Percentiles rank a stretch among this genome's conserved stretches.
These are phyloP conservation scores for Argya squamiceps DNA, from an alignment of 2,797 vertebrate genomes.

Conservation along the genomic window DNA sequence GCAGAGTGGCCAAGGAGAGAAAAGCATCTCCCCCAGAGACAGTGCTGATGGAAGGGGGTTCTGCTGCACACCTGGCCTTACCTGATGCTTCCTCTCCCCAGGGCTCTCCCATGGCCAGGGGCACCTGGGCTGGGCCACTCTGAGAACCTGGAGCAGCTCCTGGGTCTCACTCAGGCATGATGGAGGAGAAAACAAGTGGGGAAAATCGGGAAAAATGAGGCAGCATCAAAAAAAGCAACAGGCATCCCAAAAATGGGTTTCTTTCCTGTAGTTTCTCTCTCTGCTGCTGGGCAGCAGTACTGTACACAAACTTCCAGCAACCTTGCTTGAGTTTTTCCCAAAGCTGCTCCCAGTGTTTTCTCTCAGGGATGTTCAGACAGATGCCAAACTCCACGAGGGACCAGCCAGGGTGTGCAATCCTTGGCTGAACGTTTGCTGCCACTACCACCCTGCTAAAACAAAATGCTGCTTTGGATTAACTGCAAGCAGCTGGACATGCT, in stretches of 20 bases:
- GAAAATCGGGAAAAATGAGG: background rate
- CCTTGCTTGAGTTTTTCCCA: background rate
- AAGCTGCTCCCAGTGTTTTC: background rate
- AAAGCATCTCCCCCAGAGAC: fast-evolving
- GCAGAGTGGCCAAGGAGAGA: background rate
- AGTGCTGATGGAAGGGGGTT: fast-evolving
- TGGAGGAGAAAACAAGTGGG: background rate
- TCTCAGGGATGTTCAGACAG: fast-evolving
- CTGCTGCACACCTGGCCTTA: fast-evolving
- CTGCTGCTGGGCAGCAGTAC: background rate
- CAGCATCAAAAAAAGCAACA: background rate
- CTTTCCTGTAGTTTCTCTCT: background rate
- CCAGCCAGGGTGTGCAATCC: fast-evolving
- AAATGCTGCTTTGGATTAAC: background rate
- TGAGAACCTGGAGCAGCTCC: background rate
- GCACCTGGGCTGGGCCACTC: fast-evolving
- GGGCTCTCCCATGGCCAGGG: background rate
- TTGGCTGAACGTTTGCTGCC: background rate
- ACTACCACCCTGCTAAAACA: no score
- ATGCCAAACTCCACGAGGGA: background rate
- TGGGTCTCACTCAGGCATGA: fast-evolving
- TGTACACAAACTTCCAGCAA: background rate
- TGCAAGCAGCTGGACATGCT: background rate
- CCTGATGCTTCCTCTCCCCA: background rate
- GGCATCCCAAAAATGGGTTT: background rate